Percentiles rank a stretch among this genome's conserved stretches.
These are phyloP conservation scores for Thamnaconus septentrionalis DNA, from an alignment of 2,113 vertebrate species.

Conservation along the genomic window DNA sequence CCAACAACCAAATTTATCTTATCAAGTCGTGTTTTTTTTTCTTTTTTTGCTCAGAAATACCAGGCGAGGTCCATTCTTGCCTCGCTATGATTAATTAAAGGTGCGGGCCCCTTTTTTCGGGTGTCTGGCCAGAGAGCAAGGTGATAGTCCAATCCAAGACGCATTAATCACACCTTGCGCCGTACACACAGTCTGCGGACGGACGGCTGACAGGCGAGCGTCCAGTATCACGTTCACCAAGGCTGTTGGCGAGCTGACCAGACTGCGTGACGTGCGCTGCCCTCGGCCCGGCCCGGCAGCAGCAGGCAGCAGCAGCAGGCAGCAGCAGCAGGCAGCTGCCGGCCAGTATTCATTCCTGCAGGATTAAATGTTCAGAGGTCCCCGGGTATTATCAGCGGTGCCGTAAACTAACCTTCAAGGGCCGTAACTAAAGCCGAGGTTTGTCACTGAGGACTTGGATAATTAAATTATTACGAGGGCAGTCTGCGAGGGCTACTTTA, in stretches of 20 bases:
- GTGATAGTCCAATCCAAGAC: slow-evolving; percentile 79
- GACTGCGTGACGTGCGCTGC: slow-evolving; percentile 63
- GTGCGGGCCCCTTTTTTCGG: slow-evolving; percentile 75
- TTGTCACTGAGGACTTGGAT: slow-evolving; percentile 83
- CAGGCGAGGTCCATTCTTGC: too few species aligned
- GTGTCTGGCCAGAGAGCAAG: slow-evolving; percentile 83
- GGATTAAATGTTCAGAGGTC: slow-evolving; percentile 82
- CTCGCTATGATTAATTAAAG: slow-evolving; percentile 87
- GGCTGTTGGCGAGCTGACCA: slow-evolving; percentile 29
- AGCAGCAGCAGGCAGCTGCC: slow-evolving; percentile 57
- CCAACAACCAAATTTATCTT: too few species aligned
- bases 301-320: slow-evolving; percentile 53
- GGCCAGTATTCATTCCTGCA: slow-evolving; percentile 58
- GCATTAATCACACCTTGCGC: slow-evolving; percentile 89
- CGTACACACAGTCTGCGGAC: slow-evolving; percentile 49
- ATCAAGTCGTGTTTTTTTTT: too few species aligned
- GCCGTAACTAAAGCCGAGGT: slow-evolving; percentile 78
- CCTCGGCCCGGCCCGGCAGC: slow-evolving; percentile 47
- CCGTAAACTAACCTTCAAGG: slow-evolving; percentile 84
- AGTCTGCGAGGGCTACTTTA: slow-evolving; percentile 73
- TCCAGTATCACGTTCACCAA: slow-evolving; percentile 48
- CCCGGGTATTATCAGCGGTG: slow-evolving; percentile 75
- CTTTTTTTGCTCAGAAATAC: too few species aligned
- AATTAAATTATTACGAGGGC: slow-evolving; percentile 86
- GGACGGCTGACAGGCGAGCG: slow-evolving; percentile 56